Percentiles rank a stretch among this genome's conserved stretches.
These are phyloP conservation scores for Apistogramma diplotaenia DNA, from an alignment of 2,113 vertebrate genomes.

Conservation along the genomic window DNA sequence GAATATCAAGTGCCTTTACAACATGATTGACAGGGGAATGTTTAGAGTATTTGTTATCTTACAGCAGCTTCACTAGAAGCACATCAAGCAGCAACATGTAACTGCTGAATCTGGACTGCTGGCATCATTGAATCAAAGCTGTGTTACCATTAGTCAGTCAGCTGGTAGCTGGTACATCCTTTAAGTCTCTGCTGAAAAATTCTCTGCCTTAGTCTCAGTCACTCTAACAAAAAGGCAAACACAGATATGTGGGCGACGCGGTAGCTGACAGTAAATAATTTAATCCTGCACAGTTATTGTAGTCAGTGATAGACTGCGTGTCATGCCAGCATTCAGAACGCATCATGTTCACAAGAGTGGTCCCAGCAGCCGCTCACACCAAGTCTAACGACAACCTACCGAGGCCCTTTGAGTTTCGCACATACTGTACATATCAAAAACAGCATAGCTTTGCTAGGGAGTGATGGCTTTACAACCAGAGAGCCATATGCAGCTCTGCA, in stretches of 20 bases:
- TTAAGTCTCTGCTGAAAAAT: background rate
- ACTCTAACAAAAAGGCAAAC: background rate
- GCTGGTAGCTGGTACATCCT: background rate
- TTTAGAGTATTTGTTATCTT: background rate
- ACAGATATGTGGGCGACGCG: background rate
- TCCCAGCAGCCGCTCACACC: background rate
- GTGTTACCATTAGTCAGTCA: background rate
- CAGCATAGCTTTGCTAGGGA: slow-evolving; percentile 11
- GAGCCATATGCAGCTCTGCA: slow-evolving; percentile 59
- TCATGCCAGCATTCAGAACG: background rate
- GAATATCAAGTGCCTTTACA: background rate
- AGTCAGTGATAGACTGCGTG: background rate
- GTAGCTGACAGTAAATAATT: background rate
- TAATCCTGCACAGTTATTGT: background rate
- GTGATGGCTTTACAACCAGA: slow-evolving; percentile 47
- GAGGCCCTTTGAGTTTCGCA: slow-evolving; percentile 12
- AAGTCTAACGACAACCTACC: slow-evolving; percentile 6
- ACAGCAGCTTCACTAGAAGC: background rate
- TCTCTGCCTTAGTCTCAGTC: background rate
- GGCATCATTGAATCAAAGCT: background rate
- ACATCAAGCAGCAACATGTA: background rate
- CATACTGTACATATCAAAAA: slow-evolving; percentile 60
- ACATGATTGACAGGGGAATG: background rate
- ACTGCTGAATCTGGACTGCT: background rate
- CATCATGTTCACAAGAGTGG: slow-evolving; percentile 4